Conservation (phyloP, 2,797 vertebrate species). For the Heliangelus exortis region DNA sequence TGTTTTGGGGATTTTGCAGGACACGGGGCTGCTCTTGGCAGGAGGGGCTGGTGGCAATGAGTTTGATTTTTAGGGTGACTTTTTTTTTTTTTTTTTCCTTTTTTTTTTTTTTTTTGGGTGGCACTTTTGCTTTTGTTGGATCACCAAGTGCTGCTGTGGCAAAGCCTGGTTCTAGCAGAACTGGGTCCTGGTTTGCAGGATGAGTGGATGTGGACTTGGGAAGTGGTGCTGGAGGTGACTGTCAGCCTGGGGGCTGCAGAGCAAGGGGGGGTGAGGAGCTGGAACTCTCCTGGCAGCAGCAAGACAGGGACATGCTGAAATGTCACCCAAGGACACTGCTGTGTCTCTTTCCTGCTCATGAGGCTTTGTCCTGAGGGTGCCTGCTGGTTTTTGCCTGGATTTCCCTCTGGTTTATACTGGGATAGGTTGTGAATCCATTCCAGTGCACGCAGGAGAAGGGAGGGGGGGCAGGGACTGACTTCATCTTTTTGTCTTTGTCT, state of each 20-base stretch:
- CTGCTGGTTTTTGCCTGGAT: background rate
- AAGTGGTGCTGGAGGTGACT: rapidly evolving
- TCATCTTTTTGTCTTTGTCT: background rate
- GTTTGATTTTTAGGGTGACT: background rate
- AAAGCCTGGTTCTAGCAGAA: background rate
- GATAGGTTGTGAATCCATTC: background rate
- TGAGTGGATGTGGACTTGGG: background rate
- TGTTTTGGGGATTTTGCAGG: background rate
- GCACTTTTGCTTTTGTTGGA: background rate
- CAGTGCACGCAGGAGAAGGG: background rate
- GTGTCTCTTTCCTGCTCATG: background rate
- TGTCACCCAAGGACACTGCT: background rate
- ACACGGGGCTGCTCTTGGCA: background rate
- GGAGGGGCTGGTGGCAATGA: background rate
- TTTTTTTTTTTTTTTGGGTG: too few species aligned
- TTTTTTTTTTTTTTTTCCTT: too few species aligned
- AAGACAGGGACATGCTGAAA: background rate
- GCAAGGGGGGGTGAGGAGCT: background rate
- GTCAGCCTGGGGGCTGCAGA: background rate
- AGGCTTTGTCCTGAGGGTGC: background rate
- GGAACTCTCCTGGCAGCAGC: background rate
- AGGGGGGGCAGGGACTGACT: background rate
- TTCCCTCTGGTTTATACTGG: background rate
- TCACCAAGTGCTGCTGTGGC: background rate
- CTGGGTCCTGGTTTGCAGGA: background rate